phyloP scores from a whole-genome alignment of 35 echinoderm and acorn worm genomes.

The Apostichopus californicus region DNA sequence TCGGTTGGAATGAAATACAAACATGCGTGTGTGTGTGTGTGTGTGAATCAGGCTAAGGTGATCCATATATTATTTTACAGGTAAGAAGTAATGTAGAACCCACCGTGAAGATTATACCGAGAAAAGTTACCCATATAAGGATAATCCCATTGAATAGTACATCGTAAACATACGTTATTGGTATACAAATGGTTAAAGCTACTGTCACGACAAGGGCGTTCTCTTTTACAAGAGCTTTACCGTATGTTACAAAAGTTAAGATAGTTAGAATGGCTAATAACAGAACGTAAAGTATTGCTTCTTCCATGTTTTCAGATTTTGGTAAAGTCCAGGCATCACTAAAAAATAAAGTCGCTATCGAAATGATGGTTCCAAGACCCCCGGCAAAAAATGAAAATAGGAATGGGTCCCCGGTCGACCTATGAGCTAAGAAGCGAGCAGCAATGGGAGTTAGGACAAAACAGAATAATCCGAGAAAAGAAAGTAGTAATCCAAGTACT shows the following conservation, averaged over 20 bases:
- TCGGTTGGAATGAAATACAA: too few relatives aligned
- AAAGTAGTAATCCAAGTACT: background rate
- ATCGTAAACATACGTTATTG: conserved; percentile 4
- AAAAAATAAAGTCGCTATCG: background rate
- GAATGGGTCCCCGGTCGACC: background rate
- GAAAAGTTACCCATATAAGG: background rate
- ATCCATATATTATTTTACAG: background rate
- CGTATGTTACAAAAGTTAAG: background rate
- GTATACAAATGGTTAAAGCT: background rate
- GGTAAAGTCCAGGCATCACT: background rate
- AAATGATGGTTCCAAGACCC: background rate
- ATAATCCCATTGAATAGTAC: background rate
- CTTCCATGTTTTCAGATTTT: background rate
- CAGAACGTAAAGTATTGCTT: background rate
- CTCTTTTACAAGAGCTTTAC: conserved; percentile 13
- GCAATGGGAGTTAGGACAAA: background rate
- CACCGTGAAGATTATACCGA: background rate
- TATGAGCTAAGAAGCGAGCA: background rate
- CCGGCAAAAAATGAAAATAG: background rate
- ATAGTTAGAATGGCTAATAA: background rate
- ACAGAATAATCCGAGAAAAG: background rate
- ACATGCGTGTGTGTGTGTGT: too few relatives aligned
- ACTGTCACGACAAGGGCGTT: background rate
- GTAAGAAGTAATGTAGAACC: background rate
- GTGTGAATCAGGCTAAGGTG: too few relatives aligned